Evolutionary conservation across 2,888 invertebrate species (phyloP), one percentile per base, ranked within the genome.

Genomic region (Xiphydria camelus): DNA sequence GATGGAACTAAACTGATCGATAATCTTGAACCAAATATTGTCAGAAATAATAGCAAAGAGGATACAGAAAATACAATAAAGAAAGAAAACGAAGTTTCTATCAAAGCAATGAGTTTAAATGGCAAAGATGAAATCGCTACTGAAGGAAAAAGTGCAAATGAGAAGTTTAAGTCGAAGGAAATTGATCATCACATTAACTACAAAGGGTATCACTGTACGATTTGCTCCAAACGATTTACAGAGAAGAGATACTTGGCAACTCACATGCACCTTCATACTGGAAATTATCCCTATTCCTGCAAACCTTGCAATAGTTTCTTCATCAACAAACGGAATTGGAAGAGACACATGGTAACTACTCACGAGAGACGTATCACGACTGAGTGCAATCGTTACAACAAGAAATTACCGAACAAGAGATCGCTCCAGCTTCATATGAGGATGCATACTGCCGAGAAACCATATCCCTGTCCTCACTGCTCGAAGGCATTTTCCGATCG

Each of bases 331-430:
- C 34, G 9, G 3, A 36, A 36, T 10, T 25, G 26, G 33, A 14
- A 22, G 10, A 25, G 34, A 18, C 36, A 42, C 14, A 15, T 42
- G 2, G 14, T 15, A 1, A 42, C 29, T 3, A n/a, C 26, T 12
- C 36, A 36, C 14, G 42, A 42, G 29, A 33, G 4, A 42, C 7
- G n/a, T 15, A 25, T 18, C 1, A 7, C 9, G 10, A 20, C 29
- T 12, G 18, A 21, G 2, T 42, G 42, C 15, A 15, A 25, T 17
- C 29, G 17, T 19, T 42, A 26, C n/a, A 42, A 42, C 23, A 35
- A 23, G 25, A 26, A 42, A 19, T 17, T 42, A 12, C 35, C 36
- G 5, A 4, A 36, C 9, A 35, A 36, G 15, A 19, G 18, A 26
- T 35, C 34, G 4, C 26, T 17, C 7, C 10, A 26, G 26, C n/a